phyloP scores from a whole-genome alignment of 2,113 vertebrate species.

The Rhinolophus ferrumequinum region DNA sequence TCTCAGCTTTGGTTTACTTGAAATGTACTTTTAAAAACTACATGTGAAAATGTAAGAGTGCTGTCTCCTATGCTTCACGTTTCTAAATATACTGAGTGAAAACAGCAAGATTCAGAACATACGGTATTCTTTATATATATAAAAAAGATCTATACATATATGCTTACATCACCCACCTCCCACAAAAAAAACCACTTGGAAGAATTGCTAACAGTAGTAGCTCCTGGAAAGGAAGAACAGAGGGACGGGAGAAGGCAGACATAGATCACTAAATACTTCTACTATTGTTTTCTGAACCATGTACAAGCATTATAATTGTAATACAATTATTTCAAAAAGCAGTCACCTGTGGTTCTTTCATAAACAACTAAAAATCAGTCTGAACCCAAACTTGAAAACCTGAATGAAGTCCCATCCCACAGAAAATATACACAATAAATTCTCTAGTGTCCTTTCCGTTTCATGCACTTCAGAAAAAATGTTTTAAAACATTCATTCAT shows the following conservation, averaged over 20 bases:
- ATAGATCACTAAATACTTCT: conserved; percentile 24
- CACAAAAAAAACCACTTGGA: background rate
- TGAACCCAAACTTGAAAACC: conserved; percentile 46
- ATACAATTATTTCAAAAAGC: conserved; percentile 33
- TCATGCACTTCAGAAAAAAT: conserved; percentile 44
- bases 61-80: background rate
- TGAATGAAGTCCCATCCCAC: conserved; percentile 13
- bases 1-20: conserved; percentile 56
- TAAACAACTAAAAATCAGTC: conserved; percentile 52
- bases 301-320: conserved; percentile 56
- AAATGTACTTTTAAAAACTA: conserved; percentile 57
- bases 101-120: conserved; percentile 61
- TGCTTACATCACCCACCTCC: background rate
- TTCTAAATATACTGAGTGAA: conserved; percentile 47
- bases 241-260: background rate
- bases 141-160: conserved; percentile 5
- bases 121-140: background rate
- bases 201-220: conserved; percentile 35
- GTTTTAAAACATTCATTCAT: conserved; percentile 31
- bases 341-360: conserved; percentile 47
- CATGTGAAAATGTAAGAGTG: conserved; percentile 42
- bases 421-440: conserved; percentile 42
- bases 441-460: background rate
- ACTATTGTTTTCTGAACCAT: conserved; percentile 19
- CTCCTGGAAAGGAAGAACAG: background rate